Evolutionary conservation across 2,113 vertebrate genomes (phyloP), one percentile per base, ranked within the genome.

Genomic region (Siniperca chuatsi): DNA sequence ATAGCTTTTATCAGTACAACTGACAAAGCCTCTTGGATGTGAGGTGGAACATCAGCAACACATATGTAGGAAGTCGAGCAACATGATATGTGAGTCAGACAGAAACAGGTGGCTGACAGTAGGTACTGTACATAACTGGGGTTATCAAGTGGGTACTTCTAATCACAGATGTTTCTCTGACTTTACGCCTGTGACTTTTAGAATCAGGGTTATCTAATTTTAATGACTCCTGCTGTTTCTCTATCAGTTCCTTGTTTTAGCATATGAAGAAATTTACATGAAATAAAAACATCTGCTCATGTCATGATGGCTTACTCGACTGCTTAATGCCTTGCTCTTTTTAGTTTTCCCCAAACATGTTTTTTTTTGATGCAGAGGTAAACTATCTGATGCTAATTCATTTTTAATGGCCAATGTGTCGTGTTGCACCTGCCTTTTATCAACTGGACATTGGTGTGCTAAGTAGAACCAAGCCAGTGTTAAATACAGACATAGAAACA

Each of bases 241-340:
- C 21, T 40, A 8, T 73, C 40, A 25, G 21, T 35, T 50, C n/a
- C 8, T 66, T 7, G 10, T 74, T 44, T 20, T 20, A 46, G 25
- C 7, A 6, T 10, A 5, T 4, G 8, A 25, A 35, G 35, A 55
- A 8, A 1, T 69, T 50, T 23, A 33, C 16, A 11, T 42, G 10
- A 55, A 57, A 80, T 67, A 52, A 77, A 85, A 81, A 60, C 48
- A 50, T 33, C 66, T 35, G 42, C 54, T 67, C 12, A n/a, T 73
- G 42, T 72, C 35, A 15, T 15, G 1, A 50, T 54, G 33, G 13
- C 15, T 42, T 5, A 9, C 23, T 42, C 2, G 8, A 54, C 46
- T 33, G 13, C 23, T 69, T 75, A 0, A 6, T 11, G 18, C 42
- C 25, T 54, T 48, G 15, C 16, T 67, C 1, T 73, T 54, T 77